phyloP scores from a whole-genome alignment of 2,113 vertebrate genomes.

The Centropus bengalensis region DNA sequence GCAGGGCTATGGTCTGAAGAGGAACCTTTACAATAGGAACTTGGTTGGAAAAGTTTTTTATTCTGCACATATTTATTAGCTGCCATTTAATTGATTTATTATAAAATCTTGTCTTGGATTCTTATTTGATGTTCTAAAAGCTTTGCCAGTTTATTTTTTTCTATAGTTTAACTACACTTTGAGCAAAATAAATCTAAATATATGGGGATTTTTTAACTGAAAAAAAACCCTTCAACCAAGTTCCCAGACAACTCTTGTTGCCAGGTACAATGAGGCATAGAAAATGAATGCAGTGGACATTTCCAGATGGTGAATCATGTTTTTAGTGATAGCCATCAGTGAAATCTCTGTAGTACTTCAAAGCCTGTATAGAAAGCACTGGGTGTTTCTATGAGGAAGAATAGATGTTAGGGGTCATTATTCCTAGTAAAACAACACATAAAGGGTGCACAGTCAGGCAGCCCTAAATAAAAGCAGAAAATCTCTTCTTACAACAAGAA shows the following conservation, averaged over 20 bases:
- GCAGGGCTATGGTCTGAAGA: not conserved
- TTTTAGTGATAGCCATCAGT: conserved; percentile 21
- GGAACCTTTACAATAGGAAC: not conserved
- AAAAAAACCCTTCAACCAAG: not conserved
- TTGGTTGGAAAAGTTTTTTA: not conserved
- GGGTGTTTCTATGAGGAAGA: not conserved
- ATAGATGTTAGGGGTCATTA: not conserved
- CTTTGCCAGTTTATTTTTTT: not conserved
- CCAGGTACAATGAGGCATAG: not conserved
- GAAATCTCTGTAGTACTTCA: conserved; percentile 33
- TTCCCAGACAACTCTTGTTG: not conserved
- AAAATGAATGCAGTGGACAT: not conserved
- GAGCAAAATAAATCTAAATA: not conserved
- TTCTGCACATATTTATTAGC: not conserved
- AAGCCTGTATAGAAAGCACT: not conserved
- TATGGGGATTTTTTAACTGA: not conserved
- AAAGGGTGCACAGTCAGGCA: not conserved
- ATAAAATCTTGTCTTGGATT: not conserved
- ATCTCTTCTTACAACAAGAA: not conserved
- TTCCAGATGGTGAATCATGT: not conserved
- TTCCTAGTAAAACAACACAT: not conserved
- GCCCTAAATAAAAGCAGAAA: not conserved
- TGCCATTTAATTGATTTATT: not conserved
- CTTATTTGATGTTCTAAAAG: not conserved
- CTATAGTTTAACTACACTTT: not conserved